A percentile compares a stretch with the other conserved stretches of the same genome.
These are phyloP conservation scores for Nothoprocta pentlandii DNA, from an alignment of 2,113 vertebrate genomes.

Conservation along the genomic window DNA sequence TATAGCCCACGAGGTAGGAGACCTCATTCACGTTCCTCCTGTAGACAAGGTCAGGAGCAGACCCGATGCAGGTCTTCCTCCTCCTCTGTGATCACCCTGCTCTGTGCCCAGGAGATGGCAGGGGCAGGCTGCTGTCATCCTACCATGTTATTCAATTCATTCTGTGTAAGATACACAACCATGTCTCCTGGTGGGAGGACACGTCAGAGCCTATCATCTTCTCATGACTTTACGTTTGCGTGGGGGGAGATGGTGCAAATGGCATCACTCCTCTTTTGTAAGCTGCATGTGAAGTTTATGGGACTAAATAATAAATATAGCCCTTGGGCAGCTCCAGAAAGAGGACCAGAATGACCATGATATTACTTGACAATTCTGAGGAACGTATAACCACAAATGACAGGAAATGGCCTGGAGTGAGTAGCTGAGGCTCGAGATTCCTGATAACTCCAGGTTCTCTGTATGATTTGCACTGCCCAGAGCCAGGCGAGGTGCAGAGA, in stretches of 20 bases:
- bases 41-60: not conserved
- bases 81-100: not conserved
- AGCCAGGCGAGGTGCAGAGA: accelerated
- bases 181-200: not conserved
- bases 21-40: not conserved
- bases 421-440: not conserved
- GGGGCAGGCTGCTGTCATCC: not conserved
- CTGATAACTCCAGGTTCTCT: not conserved
- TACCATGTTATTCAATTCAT: not conserved
- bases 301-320: not conserved
- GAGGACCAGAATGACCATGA: not conserved
- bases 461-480: not conserved
- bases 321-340: not conserved
- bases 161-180: not conserved
- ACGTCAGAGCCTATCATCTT: not conserved
- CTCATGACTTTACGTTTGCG: not conserved
- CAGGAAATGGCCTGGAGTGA: not conserved
- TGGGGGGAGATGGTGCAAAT: not conserved
- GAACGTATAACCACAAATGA: not conserved
- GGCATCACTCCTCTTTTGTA: not conserved
- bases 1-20: not conserved
- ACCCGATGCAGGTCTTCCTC: not conserved
- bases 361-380: not conserved
- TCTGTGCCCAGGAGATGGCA: not conserved
- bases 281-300: not conserved